phyloP scores from a whole-genome alignment of 2,113 vertebrate species.

The Himantopus leucocephalus region DNA sequence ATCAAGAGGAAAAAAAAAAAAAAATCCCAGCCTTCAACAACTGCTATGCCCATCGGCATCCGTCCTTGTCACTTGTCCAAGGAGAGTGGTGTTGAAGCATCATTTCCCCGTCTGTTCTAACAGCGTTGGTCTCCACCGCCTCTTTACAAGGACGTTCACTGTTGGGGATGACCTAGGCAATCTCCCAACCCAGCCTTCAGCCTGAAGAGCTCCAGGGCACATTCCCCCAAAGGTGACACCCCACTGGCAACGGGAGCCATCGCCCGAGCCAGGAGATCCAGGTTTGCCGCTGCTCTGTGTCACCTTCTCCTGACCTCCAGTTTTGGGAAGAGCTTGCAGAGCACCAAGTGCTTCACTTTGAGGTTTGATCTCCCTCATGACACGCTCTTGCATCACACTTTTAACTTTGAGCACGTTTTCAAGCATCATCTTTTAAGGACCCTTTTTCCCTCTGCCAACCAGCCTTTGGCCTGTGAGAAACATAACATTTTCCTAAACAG shows the following conservation, averaged over 20 bases:
- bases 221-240: background rate
- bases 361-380: background rate
- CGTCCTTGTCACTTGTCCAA: background rate
- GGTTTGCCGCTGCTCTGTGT: background rate
- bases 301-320: background rate
- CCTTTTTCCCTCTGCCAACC: background rate
- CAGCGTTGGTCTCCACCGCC: background rate
- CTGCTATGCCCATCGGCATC: background rate
- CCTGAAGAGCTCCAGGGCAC: background rate
- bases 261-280: background rate
- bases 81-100: background rate
- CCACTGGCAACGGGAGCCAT: background rate
- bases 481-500: background rate
- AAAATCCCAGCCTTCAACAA: background rate
- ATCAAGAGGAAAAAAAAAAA: background rate
- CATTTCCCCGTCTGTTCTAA: background rate
- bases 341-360: rapidly evolving
- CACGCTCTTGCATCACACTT: background rate
- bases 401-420: background rate
- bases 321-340: background rate
- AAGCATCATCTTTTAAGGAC: background rate
- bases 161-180: background rate
- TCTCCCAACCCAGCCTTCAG: background rate
- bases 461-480: background rate
- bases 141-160: background rate